Evolutionary conservation across 2,797 vertebrate species (phyloP), one percentile per base, ranked within the genome.

Genomic region (Odontamblyopus rebecca): DNA sequence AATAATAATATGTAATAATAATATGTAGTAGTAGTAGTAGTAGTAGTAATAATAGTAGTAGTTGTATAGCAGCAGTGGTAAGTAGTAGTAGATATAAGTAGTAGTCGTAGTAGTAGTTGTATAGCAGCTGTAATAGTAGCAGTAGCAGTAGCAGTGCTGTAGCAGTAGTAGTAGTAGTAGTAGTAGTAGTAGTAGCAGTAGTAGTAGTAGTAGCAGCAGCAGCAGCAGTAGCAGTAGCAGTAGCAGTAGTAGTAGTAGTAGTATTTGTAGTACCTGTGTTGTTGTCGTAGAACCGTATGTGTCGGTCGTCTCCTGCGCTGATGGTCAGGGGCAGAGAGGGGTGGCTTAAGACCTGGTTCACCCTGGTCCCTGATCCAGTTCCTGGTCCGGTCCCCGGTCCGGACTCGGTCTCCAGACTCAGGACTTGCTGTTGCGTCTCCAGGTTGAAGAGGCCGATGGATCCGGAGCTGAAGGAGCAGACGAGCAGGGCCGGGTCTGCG

Each of bases 241-340:
- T 57, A 57, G 23, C 3, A 57, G 1, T 29, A 3, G 12, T 7
- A 29, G 13, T 30, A 30, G 59, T 61, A 29, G 27, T 29, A 15
- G 15, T 3, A 60, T 4, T 60, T 0, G n/a, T 5, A 5, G 54
- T 68, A 87, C 88, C 97, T 89, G 96, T 97, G 86, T 96, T 98
- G 75, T 99, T 98, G 83, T 99, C 97, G 0, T 95, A 98, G 93
- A 99, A 99, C 78, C 95, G 96, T 84, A 99, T 98, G 86, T 97
- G 96, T 23, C 97, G 95, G 82, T 99, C 96, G 84, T 98, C 97
- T 81, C 97, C 96, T 44, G 97, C 97, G 2, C 96, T 97, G 84
- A 99, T 96, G 88, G 93, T 97, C 89, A 98, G 93, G 1, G 97
- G 97, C 91, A 97, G 95, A 70, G 96, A 97, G 50, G 97, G 96